A percentile compares a stretch with the other conserved stretches of the same genome.
phyloP scores from a whole-genome alignment of 2,797 vertebrate species.

The Pangasius macronema region DNA sequence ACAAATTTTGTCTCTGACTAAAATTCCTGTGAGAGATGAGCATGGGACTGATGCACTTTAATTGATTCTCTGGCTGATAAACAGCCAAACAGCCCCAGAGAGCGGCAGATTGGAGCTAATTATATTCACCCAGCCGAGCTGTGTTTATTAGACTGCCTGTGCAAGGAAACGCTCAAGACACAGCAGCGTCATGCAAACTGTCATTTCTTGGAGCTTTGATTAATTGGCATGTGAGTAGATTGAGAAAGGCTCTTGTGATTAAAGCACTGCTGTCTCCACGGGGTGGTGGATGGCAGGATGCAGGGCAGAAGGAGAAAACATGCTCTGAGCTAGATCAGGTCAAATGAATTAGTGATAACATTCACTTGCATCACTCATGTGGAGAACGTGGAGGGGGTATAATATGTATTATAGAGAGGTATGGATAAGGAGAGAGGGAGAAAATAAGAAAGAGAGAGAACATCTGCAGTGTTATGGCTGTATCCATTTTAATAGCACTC shows the following conservation, averaged over 20 bases:
- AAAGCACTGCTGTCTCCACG: conserved; percentile 23
- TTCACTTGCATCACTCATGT: conserved; percentile 17
- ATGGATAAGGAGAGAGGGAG: background rate
- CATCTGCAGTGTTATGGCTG: conserved; percentile 25
- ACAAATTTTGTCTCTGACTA: conserved; percentile 14
- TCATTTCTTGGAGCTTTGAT: conserved; percentile 52
- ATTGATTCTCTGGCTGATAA: conserved; percentile 44
- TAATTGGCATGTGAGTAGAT: conserved; percentile 54
- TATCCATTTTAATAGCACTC: conserved; percentile 32
- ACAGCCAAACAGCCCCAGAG: conserved; percentile 35
- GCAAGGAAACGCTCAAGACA: conserved; percentile 36
- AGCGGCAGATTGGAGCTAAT: conserved; percentile 33
- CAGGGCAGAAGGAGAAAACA: background rate
- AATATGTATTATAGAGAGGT: conserved; percentile 11
- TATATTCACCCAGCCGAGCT: conserved; percentile 28
- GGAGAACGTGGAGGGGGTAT: background rate
- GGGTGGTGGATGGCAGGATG: conserved; percentile 12
- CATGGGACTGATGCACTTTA: conserved; percentile 25
- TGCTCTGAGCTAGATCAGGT: conserved; percentile 35
- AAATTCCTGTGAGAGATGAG: conserved; percentile 25
- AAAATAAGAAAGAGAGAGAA: background rate
- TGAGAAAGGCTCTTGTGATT: conserved; percentile 57
- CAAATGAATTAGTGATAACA: conserved; percentile 34
- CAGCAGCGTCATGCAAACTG: conserved; percentile 54
- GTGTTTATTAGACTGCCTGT: conserved; percentile 27